phyloP scores from a whole-genome alignment of 1,140 invertebrate genomes.

The Diprion similis region DNA sequence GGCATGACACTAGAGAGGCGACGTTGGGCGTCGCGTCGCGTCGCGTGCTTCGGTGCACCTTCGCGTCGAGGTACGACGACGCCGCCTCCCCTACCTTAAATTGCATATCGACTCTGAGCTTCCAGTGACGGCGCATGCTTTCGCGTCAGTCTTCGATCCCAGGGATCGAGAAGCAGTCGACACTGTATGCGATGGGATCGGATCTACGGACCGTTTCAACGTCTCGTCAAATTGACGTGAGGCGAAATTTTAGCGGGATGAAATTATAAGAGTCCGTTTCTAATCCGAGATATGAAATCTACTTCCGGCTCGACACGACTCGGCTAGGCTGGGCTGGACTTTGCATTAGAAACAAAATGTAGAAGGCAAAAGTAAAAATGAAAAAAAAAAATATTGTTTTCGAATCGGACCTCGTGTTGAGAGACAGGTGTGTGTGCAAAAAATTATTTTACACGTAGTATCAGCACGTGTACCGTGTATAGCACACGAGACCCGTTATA shows the following conservation, averaged over 20 bases:
- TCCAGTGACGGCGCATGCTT: neutral
- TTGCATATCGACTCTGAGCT: neutral
- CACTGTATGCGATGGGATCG: neutral
- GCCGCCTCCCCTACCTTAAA: neutral
- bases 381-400: neutral
- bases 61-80: neutral
- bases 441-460: too few species aligned
- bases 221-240: too few species aligned
- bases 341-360: neutral
- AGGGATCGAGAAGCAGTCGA: neutral
- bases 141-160: neutral
- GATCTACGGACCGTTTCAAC: too few species aligned
- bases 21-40: conserved; percentile 2
- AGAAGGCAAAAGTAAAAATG: neutral
- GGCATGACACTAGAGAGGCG: neutral
- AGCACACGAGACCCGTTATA: neutral
- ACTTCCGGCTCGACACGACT: too few species aligned
- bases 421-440: too few species aligned
- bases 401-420: too few species aligned
- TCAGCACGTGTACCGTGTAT: too few species aligned
- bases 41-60: neutral
- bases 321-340: neutral
- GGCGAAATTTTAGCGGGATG: too few species aligned
- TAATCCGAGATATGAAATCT: too few species aligned
- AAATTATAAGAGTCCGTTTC: too few species aligned